These are phyloP conservation scores for Silurus aristotelis DNA, from an alignment of 2,797 vertebrate genomes.

Conservation along the genomic window DNA sequence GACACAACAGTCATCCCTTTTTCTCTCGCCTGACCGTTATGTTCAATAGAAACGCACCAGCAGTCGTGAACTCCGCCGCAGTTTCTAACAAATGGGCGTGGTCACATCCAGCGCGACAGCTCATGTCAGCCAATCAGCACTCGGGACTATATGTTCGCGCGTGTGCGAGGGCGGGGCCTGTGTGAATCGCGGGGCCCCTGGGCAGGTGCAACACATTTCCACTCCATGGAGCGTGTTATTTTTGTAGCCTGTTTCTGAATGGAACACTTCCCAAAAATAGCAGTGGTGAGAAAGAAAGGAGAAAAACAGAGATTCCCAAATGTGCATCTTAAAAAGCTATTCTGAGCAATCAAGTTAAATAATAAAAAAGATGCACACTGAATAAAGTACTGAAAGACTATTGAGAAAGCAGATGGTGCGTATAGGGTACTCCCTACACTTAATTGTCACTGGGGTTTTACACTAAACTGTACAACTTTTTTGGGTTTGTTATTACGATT, in stretches of 20 bases:
- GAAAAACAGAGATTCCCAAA: background rate
- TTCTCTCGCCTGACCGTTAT: slow-evolving; percentile 35
- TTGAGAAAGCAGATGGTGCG: background rate
- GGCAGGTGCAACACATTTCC: slow-evolving; percentile 24
- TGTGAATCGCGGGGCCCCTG: background rate
- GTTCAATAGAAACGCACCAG: slow-evolving; percentile 17
- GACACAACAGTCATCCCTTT: slow-evolving; percentile 49
- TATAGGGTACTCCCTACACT: background rate
- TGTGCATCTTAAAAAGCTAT: background rate
- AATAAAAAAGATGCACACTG: background rate
- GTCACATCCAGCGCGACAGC: background rate
- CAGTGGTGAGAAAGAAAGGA: background rate
- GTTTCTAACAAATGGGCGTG: slow-evolving; percentile 19
- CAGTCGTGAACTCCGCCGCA: slow-evolving; percentile 9
- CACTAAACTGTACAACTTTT: background rate
- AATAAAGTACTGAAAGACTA: background rate
- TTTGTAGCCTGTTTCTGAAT: slow-evolving; percentile 18
- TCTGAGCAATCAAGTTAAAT: background rate
- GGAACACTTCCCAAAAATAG: slow-evolving; percentile 17
- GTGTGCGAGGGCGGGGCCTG: slow-evolving; percentile 20
- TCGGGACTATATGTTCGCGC: background rate
- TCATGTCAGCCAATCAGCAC: slow-evolving; percentile 30
- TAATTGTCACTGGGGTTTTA: background rate
- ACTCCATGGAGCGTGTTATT: slow-evolving; percentile 3
- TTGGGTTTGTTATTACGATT: background rate